Evolutionary conservation across 2,113 vertebrate genomes (phyloP), one percentile per base, ranked within the genome.

Genomic region (Pampusana beccarii): DNA sequence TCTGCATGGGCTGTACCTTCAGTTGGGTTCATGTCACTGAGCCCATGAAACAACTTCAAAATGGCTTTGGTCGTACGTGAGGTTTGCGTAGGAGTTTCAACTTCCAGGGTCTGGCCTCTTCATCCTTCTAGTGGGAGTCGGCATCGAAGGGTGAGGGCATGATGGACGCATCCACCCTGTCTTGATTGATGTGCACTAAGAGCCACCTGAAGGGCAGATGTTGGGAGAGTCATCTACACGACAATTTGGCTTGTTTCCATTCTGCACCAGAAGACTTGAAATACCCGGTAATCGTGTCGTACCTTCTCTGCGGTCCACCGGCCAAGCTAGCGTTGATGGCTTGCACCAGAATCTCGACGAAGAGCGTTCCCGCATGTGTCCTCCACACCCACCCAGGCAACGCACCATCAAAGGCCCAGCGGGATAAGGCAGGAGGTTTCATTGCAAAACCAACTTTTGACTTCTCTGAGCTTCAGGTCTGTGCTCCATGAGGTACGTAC

Each of bases 41-140:
- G 2, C 12, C 13, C 24, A 4, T 1, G 6, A 31, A 6, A 24
- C 31, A n/a, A 19, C 64, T 54, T 23, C 82, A 36, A 28, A 73
- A 54, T 2, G 7, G 44, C 20, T 44, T 73, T 34, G 50, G 0
- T 46, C 2, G 0, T 3, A 8, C 8, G 5, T 0, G 0, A 51
- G 10, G 0, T 40, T 81, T 65, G 13, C 26, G 4, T 8, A 25
- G 70, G 5, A 24, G 16, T 28, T 80, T 29, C 21, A 4, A 1
- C 26, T 78, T 58, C 44, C 38, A 83, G 24, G 11, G 3, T 48
- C 11, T 38, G 1, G 0, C 31, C 16, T 48, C 26, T 65, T 46
- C 1, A 0, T 10, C 28, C 19, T 77, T 56, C 12, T 8, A 24
- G 5, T 23, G 54, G 14, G 29, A 60, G 13, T 36, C 3, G 0